Conservation (phyloP, 2,113 vertebrate genomes). For the Nothobranchius furzeri region DNA sequence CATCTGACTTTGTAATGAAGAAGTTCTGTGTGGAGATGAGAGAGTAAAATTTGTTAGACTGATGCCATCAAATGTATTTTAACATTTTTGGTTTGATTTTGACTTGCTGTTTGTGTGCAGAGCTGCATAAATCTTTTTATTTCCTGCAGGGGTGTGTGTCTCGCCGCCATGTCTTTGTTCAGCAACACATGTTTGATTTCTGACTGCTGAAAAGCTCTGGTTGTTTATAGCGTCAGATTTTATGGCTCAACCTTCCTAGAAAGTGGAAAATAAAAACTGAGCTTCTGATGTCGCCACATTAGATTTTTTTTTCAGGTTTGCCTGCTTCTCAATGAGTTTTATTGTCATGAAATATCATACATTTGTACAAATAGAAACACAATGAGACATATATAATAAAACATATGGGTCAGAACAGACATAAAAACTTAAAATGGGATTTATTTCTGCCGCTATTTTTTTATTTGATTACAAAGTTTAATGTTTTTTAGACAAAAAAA, state of each 20-base stretch:
- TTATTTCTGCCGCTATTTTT: neutral
- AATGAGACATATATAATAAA: too few relatives aligned
- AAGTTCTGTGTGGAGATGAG: too few relatives aligned
- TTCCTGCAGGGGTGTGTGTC: conserved; percentile 58
- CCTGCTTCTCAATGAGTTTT: neutral
- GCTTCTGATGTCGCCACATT: conserved; percentile 28
- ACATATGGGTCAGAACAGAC: too few relatives aligned
- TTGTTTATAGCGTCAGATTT: conserved; percentile 55
- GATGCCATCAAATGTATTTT: too few relatives aligned
- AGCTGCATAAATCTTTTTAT: conserved; percentile 62
- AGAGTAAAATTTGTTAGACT: neutral
- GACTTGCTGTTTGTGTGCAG: conserved; percentile 51
- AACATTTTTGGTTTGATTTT: conserved; percentile 14
- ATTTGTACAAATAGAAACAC: neutral
- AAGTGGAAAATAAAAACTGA: conserved; percentile 46
- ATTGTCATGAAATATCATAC: neutral
- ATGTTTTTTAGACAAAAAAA: neutral
- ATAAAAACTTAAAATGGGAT: too few relatives aligned
- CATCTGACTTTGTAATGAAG: neutral
- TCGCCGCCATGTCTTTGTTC: conserved; percentile 54
- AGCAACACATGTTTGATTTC: conserved; percentile 46
- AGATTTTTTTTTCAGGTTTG: conserved; percentile 29
- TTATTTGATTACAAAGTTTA: too few relatives aligned
- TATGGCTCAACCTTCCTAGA: conserved; percentile 42
- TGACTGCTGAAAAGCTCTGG: conserved; percentile 42